A percentile compares a stretch with the other conserved stretches of the same genome.
Conservation (phyloP, 2,113 vertebrate species). For the Pelmatolapia mariae region DNA sequence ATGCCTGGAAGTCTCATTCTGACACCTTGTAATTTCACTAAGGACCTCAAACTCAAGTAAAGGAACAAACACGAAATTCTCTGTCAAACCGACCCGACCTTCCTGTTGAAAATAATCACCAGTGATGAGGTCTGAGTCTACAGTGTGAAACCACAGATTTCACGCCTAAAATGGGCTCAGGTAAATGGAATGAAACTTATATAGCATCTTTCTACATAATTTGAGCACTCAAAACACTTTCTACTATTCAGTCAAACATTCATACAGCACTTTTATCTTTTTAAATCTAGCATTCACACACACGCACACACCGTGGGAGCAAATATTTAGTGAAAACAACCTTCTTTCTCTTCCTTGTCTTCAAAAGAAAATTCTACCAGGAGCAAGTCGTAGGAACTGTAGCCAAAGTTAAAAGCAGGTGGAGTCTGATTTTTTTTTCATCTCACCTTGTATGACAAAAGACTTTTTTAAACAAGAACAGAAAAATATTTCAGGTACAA, state of each 20-base stretch:
- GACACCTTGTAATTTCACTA: background rate
- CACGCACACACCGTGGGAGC: fast-evolving
- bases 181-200: background rate
- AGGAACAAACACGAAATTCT: background rate
- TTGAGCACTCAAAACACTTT: background rate
- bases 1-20: background rate
- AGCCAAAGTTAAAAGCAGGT: background rate
- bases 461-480: background rate
- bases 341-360: background rate
- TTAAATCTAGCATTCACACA: background rate
- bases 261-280: background rate
- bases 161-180: fast-evolving
- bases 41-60: background rate
- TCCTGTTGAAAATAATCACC: background rate
- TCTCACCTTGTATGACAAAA: background rate
- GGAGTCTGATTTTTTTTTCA: background rate
- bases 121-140: background rate
- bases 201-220: background rate
- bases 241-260: background rate
- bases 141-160: background rate
- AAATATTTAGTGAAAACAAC: background rate
- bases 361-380: background rate
- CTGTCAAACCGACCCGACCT: background rate
- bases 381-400: background rate
- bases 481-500: background rate